These are phyloP conservation scores for Cephus sareptanus DNA, from an alignment of 2,888 invertebrate species.

Conservation along the genomic window DNA sequence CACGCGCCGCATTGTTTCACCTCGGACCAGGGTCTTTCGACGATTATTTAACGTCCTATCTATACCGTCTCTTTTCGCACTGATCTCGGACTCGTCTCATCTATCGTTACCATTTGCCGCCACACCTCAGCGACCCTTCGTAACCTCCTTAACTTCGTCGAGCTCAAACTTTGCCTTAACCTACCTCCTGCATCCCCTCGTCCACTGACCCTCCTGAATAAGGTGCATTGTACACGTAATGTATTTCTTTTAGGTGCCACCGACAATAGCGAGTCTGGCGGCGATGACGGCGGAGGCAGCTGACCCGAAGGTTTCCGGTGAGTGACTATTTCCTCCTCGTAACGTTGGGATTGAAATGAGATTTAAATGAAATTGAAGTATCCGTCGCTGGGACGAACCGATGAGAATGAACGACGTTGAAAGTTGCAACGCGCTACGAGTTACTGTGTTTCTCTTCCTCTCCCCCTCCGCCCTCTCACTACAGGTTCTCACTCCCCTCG, in stretches of 20 bases:
- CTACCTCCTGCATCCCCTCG: not conserved
- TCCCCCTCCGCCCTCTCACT: too few relatives aligned
- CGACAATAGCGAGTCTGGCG: slow-evolving; percentile 62
- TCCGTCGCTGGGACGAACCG: slow-evolving; percentile 35
- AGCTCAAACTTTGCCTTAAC: not conserved
- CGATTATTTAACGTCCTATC: not conserved
- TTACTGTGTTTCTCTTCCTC: not conserved
- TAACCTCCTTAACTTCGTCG: slow-evolving; percentile 6
- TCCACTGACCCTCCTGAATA: not conserved
- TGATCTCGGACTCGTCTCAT: not conserved
- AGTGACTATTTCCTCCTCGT: slow-evolving; percentile 40
- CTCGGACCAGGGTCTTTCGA: not conserved
- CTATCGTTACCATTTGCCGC: not conserved
- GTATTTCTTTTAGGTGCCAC: slow-evolving; percentile 54
- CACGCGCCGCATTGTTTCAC: not conserved
- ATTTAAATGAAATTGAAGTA: slow-evolving; percentile 41
- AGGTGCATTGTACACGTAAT: slow-evolving; percentile 5
- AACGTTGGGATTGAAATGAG: slow-evolving; percentile 43
- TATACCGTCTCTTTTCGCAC: not conserved
- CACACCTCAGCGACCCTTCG: slow-evolving; percentile 6
- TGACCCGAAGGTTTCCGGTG: slow-evolving; percentile 65
- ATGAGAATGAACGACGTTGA: not conserved
- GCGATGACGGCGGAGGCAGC: slow-evolving; percentile 63
- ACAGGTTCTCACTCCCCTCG: not conserved
- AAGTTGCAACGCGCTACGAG: not conserved